Conservation (phyloP, 2,888 invertebrate genomes). For the Miltochrista miniata region DNA sequence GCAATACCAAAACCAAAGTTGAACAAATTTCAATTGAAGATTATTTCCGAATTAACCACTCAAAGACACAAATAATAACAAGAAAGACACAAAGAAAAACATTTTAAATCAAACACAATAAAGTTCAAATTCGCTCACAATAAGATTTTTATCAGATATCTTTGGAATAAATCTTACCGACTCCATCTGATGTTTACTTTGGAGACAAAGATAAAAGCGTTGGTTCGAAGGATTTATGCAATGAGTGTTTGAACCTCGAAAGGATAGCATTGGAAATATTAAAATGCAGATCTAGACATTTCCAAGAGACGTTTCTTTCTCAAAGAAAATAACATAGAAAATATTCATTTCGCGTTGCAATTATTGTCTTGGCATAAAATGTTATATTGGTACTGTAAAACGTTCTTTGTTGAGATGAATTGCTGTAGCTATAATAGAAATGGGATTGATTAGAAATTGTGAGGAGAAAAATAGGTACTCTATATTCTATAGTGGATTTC, state of each 20-base stretch:
- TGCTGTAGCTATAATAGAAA: background rate
- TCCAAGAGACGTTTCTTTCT: conserved; percentile 13
- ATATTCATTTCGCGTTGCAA: background rate
- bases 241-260: conserved; percentile 49
- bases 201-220: conserved; percentile 61
- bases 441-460: background rate
- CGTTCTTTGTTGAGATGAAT: background rate
- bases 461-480: too few relatives aligned
- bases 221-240: conserved; percentile 53
- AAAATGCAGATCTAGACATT: conserved; percentile 39
- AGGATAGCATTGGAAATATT: conserved; percentile 49
- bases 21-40: conserved; percentile 14
- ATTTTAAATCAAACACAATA: conserved; percentile 19
- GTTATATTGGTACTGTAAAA: too few relatives aligned
- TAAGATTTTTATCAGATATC: conserved; percentile 28
- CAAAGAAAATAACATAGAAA: conserved; percentile 8
- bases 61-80: conserved; percentile 10
- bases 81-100: background rate
- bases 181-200: conserved; percentile 55
- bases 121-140: conserved; percentile 38
- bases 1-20: conserved; percentile 11
- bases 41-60: conserved; percentile 10
- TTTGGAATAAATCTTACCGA: conserved; percentile 16
- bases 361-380: background rate
- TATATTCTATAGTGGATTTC: too few relatives aligned